These are phyloP conservation scores for Chaetogeoica ovagalla DNA, from an alignment of 2,888 invertebrate species.

Conservation along the genomic window DNA sequence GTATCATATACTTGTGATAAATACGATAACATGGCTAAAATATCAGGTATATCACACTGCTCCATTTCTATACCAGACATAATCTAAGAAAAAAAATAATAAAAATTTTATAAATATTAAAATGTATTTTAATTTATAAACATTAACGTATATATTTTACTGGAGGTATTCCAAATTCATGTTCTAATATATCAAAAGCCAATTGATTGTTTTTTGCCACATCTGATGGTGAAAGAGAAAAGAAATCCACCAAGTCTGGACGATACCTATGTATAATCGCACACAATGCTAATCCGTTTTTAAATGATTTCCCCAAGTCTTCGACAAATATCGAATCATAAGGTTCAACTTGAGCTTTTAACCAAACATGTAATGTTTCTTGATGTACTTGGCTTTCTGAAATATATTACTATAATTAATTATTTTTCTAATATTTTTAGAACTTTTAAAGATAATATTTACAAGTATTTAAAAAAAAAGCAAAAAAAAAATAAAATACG, in stretches of 20 bases:
- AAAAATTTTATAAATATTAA: background rate
- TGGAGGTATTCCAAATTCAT: conserved; percentile 74
- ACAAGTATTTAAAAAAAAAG: background rate
- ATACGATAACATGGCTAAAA: conserved; percentile 77
- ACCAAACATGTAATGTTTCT: conserved; percentile 77
- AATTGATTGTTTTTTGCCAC: conserved; percentile 73
- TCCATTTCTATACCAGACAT: conserved; percentile 79
- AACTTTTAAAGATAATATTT: background rate
- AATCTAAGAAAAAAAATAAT: conserved; percentile 59
- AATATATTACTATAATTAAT: conserved; percentile 39
- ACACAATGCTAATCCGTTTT: conserved; percentile 70
- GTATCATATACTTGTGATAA: conserved; percentile 85
- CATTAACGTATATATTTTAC: conserved; percentile 58
- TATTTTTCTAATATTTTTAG: background rate
- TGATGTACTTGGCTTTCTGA: conserved; percentile 72
- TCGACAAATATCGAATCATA: conserved; percentile 67
- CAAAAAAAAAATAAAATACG: background rate
- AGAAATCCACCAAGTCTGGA: conserved; percentile 83
- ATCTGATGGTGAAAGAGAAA: conserved; percentile 68
- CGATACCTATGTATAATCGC: conserved; percentile 82
- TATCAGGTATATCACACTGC: conserved; percentile 72
- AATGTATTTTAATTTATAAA: background rate
- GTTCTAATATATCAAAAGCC: conserved; percentile 84
- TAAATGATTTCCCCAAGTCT: conserved; percentile 73
- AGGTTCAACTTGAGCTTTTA: conserved; percentile 72